Evolutionary conservation across 1,140 invertebrate species (phyloP).

Genomic region (Lerema accius): DNA sequence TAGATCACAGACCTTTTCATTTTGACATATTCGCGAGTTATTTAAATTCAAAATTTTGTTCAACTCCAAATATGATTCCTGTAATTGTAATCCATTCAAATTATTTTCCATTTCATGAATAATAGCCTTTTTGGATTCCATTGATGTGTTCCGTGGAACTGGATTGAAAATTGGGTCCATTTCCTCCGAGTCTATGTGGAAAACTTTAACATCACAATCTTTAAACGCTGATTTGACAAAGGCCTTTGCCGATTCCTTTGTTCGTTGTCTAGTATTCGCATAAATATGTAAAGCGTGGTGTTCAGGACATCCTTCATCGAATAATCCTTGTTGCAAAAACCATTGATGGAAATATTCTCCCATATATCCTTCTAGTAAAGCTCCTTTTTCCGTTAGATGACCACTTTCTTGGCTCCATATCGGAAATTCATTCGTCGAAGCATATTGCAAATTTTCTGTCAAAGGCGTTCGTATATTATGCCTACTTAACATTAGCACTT

Average conservation of each 20-base stretch:
- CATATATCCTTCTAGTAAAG: conserved; percentile 53
- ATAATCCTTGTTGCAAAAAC: conserved; percentile 46
- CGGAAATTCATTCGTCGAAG: conserved; percentile 47
- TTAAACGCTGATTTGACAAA: conserved; percentile 58
- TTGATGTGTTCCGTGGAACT: conserved; percentile 48
- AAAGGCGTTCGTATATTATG: conserved; percentile 71
- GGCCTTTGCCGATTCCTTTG: conserved; percentile 55
- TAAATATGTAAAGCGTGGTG: conserved; percentile 51
- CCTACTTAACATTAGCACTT: conserved; percentile 65
- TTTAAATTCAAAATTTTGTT: conserved; percentile 59
- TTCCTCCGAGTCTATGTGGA: conserved; percentile 43
- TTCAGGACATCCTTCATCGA: conserved; percentile 49
- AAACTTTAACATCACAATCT: conserved; percentile 53
- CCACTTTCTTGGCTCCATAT: conserved; percentile 46
- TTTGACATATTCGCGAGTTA: conserved; percentile 53
- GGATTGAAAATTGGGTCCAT: conserved; percentile 67
- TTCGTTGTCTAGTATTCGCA: conserved; percentile 60
- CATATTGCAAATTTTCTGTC: conserved; percentile 45
- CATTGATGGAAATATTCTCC: conserved; percentile 51
- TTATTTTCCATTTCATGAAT: conserved; percentile 51
- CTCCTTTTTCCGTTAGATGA: conserved; percentile 55
- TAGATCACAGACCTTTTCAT: conserved; percentile 53
- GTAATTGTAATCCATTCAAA: conserved; percentile 48
- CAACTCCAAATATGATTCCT: conserved; percentile 49
- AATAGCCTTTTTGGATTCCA: conserved; percentile 43